Conservation (phyloP, 2,113 vertebrate species). For the Gambusia affinis region DNA sequence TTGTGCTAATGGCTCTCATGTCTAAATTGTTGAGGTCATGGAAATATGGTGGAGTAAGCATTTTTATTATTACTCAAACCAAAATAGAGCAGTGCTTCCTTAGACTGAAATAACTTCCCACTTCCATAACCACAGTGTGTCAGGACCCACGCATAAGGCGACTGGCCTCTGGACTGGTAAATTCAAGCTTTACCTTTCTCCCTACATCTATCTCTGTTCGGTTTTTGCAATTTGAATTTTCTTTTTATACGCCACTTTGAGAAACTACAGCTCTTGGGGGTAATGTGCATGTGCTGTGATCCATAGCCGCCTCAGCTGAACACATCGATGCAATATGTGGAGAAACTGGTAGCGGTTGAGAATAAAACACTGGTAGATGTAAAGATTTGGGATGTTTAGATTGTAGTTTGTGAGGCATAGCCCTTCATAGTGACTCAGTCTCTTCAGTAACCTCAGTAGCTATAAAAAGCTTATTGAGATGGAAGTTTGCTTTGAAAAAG, state of each 20-base stretch:
- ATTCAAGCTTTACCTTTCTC: background rate
- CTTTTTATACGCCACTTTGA: conserved; percentile 50
- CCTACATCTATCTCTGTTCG: conserved; percentile 45
- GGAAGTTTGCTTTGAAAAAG: too few species aligned
- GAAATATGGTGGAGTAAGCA: conserved; percentile 9
- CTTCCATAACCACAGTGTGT: conserved; percentile 56
- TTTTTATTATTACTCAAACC: conserved; percentile 51
- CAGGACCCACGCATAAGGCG: conserved; percentile 28
- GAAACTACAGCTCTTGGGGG: conserved; percentile 59
- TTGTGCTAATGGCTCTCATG: background rate
- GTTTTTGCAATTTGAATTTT: conserved; percentile 30
- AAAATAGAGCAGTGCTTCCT: conserved; percentile 37
- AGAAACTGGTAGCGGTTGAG: too few species aligned
- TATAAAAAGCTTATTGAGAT: too few species aligned
- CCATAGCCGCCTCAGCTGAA: too few species aligned
- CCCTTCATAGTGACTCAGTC: too few species aligned
- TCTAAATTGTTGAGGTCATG: background rate
- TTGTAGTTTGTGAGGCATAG: too few species aligned
- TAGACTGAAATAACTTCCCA: conserved; percentile 57
- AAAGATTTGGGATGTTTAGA: too few species aligned
- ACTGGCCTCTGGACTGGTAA: conserved; percentile 21
- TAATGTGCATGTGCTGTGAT: conserved; percentile 10
- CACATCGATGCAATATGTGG: too few species aligned
- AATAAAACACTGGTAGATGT: too few species aligned
- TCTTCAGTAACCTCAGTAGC: too few species aligned